Evolutionary conservation across 2,113 vertebrate species (phyloP).

Genomic region (Cynocephalus volans): DNA sequence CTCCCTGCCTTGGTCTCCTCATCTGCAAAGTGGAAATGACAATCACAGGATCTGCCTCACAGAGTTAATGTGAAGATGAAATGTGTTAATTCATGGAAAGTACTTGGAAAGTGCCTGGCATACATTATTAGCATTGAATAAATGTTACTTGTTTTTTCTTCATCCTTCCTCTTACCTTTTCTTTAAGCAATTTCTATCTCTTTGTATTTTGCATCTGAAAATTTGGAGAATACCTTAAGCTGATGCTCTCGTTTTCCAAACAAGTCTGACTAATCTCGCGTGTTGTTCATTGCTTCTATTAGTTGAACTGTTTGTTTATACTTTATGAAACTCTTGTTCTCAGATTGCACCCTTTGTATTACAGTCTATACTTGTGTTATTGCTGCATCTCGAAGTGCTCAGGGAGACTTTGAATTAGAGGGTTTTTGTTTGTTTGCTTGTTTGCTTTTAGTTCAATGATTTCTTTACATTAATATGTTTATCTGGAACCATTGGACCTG

Average conservation of each 20-base stretch:
- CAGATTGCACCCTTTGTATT: background rate
- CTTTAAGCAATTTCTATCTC: background rate
- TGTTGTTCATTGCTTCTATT: background rate
- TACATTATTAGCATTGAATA: background rate
- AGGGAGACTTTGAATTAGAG: background rate
- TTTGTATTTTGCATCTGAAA: background rate
- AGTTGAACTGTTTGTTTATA: background rate
- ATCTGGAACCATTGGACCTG: background rate
- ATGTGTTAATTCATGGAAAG: background rate
- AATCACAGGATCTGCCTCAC: background rate
- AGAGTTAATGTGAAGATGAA: background rate
- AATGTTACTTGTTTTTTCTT: background rate
- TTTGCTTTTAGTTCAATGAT: background rate
- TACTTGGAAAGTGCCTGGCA: background rate
- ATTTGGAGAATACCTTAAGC: background rate
- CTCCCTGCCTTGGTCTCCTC: background rate
- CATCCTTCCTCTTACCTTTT: background rate
- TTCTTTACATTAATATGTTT: background rate
- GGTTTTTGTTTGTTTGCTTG: background rate
- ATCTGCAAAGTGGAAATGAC: background rate
- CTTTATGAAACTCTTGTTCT: slow-evolving; percentile 11
- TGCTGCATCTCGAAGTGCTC: background rate
- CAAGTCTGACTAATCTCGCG: background rate
- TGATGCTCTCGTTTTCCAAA: background rate
- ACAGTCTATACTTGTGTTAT: background rate